These are phyloP conservation scores for Antheraea pernyi DNA, from an alignment of 1,140 invertebrate species.

Conservation along the genomic window DNA sequence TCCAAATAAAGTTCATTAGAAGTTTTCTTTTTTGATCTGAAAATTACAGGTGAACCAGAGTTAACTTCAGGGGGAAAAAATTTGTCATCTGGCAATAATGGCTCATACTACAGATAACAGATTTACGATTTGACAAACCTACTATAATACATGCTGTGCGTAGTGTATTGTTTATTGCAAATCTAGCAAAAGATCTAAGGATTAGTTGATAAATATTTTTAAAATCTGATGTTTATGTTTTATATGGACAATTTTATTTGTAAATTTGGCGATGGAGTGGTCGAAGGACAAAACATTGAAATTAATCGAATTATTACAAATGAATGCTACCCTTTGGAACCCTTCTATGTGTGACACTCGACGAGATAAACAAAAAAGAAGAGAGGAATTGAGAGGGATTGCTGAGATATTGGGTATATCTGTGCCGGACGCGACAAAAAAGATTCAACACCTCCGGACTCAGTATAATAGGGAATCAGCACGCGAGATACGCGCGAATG, in stretches of 20 bases:
- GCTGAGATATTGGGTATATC: conserved; percentile 57
- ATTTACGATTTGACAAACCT: neutral
- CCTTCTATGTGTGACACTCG: conserved; percentile 62
- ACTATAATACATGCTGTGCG: neutral
- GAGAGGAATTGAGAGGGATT: conserved; percentile 63
- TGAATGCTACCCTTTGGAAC: conserved; percentile 67
- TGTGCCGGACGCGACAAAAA: conserved; percentile 63
- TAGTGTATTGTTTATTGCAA: neutral
- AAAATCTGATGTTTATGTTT: conserved; percentile 46
- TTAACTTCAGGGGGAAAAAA: too few relatives aligned
- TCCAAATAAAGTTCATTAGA: too few relatives aligned
- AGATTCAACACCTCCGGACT: conserved; percentile 70
- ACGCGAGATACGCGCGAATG: conserved; percentile 51
- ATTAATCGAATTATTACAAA: conserved; percentile 64
- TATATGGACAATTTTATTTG: conserved; percentile 31
- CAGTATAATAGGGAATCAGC: conserved; percentile 70
- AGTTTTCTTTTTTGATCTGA: too few relatives aligned
- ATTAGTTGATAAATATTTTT: conserved; percentile 41
- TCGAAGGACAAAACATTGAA: conserved; percentile 70
- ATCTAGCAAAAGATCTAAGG: conserved; percentile 52
- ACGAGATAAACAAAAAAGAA: conserved; percentile 68
- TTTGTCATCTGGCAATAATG: neutral
- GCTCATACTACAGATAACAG: neutral
- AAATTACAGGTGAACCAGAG: too few relatives aligned
- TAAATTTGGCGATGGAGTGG: conserved; percentile 61